Evolutionary conservation across 2,113 vertebrate genomes (phyloP).

Genomic region (Rhombomys opimus): DNA sequence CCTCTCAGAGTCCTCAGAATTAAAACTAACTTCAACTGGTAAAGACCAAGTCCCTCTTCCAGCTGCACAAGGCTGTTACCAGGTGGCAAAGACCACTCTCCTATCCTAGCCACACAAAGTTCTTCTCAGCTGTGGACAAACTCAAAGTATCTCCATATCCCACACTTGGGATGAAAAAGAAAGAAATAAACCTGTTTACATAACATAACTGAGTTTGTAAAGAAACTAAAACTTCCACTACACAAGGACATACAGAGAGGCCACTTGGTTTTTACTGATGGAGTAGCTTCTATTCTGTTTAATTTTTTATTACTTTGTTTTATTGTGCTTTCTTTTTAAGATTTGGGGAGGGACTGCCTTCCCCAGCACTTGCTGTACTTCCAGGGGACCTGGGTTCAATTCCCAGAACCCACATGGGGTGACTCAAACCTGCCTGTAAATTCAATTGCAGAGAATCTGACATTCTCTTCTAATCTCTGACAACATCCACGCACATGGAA

Average conservation of each 20-base stretch:
- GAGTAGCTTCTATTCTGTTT: neutral
- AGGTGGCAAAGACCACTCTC: no score
- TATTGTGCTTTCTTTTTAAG: neutral
- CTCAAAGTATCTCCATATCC: no score
- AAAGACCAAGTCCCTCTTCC: no score
- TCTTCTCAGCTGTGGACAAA: no score
- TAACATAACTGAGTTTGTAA: no score
- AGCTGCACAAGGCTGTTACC: no score
- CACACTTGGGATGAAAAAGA: no score
- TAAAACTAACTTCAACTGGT: no score
- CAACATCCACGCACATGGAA: neutral
- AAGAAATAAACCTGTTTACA: no score
- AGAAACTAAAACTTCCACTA: no score
- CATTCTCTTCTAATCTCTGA: neutral
- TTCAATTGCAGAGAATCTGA: neutral
- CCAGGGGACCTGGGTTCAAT: neutral
- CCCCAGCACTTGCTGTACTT: neutral
- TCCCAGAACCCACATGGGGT: neutral
- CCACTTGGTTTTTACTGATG: rapidly evolving
- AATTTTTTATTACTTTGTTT: neutral
- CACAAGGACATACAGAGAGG: neutral
- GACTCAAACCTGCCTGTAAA: neutral
- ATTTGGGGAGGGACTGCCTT: neutral
- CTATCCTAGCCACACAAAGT: no score
- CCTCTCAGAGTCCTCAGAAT: no score